A percentile compares a stretch with the other conserved stretches of the same genome.
These are phyloP conservation scores for Austrofundulus limnaeus DNA, from an alignment of 2,113 vertebrate genomes.

Conservation along the genomic window DNA sequence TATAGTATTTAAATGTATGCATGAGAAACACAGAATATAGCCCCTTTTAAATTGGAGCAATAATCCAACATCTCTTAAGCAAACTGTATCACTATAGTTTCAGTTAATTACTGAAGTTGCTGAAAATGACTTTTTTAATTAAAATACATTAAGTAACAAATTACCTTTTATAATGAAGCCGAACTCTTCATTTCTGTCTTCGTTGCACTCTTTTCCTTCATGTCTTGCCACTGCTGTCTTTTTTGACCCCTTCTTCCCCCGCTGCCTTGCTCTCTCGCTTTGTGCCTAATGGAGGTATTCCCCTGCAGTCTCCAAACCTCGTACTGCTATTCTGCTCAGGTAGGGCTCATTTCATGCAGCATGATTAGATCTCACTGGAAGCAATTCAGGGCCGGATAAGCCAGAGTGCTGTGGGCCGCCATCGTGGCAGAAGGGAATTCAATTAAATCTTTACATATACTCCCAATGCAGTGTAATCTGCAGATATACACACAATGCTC, in stretches of 20 bases:
- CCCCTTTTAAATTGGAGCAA: not conserved
- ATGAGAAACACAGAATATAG: no score
- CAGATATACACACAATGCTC: conserved; percentile 3
- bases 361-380: conserved; percentile 76
- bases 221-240: conserved; percentile 8
- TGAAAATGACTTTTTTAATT: conserved; percentile 1
- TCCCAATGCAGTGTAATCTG: conserved; percentile 33
- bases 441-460: conserved; percentile 66
- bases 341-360: conserved; percentile 76
- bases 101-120: not conserved
- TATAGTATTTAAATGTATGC: no score
- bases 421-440: conserved; percentile 65
- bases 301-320: conserved; percentile 55
- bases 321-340: conserved; percentile 67
- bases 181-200: conserved; percentile 4
- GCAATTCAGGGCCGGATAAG: conserved; percentile 68
- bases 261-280: conserved; percentile 37
- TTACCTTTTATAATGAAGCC: not conserved
- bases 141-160: conserved; percentile 1
- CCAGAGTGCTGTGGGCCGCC: conserved; percentile 51
- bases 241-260: conserved; percentile 42
- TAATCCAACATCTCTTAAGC: not conserved
- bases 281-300: conserved; percentile 64
- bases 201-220: conserved; percentile 4
- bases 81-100: conserved; percentile 1